Evolutionary conservation across 2,113 vertebrate species (phyloP), one percentile per base, ranked within the genome.

Genomic region (Eudyptes chrysolophus): DNA sequence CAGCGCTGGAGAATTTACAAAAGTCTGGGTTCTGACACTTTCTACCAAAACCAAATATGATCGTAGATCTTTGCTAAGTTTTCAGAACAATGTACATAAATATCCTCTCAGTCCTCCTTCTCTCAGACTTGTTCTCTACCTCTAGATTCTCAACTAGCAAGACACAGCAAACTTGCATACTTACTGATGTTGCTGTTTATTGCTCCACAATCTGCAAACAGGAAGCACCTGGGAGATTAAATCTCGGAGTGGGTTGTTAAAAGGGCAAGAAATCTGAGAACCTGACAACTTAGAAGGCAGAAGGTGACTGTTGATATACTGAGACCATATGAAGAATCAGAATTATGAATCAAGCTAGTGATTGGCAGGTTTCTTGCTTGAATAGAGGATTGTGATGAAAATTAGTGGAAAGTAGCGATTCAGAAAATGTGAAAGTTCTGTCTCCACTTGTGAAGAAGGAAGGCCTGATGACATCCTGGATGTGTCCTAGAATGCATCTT

Each of bases 171-270:
- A 78, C 71, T 62, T 66, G 11, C 27, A 18, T 29, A 38, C 48
- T 71, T 77, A 58, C 40, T 82, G 82, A 70, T 79, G 81, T 90
- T 87, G 61, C 93, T 93, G 92, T 96, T 95, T 96, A 93, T 95
- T 95, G 81, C 95, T 87, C 84, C 57, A 72, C 68, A 80, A 48
- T 89, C 87, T 82, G 58, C 91, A 96, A 95, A 96, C 95, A 96
- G 95, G 96, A 96, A 97, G 72, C 92, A 97, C 96, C 96, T 97
- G 97, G 87, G 87, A 97, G 81, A 95, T 93, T 94, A 95, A 95
- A 91, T 87, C 90, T 96, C 74, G 34, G 86, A n/a, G 36, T 54
- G 60, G 30, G 38, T 94, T 93, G 82, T 96, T 95, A 96, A 94
- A 94, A 90, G 78, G 46, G 69, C 40, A 96, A 65, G 94, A 97